Evolutionary conservation across 2,113 vertebrate genomes (phyloP).

Genomic region (Mastomys coucha): DNA sequence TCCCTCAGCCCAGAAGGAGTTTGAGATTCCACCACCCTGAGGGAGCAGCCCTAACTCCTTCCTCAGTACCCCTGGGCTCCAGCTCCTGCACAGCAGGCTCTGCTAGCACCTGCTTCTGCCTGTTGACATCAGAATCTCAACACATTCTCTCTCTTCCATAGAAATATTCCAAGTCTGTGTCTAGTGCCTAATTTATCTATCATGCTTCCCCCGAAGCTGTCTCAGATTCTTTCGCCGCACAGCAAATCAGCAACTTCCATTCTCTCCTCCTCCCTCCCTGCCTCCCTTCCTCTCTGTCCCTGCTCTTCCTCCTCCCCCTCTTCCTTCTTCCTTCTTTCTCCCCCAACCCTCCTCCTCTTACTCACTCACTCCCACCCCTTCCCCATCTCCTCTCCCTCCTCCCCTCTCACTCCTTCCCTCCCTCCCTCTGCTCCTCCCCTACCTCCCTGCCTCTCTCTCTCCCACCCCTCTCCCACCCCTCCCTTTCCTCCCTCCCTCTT

Average conservation of each 20-base stretch:
- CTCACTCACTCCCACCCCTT: not conserved
- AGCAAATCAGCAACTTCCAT: not conserved
- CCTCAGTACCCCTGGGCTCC: not conserved
- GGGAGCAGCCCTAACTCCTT: not conserved
- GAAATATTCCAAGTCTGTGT: not conserved
- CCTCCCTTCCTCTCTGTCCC: not conserved
- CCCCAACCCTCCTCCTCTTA: rapidly evolving
- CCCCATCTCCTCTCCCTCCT: no score
- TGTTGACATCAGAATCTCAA: not conserved
- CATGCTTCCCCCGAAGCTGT: rapidly evolving
- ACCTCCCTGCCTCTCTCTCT: no score
- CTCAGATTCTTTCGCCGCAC: not conserved
- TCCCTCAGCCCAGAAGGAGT: not conserved
- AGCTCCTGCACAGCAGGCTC: not conserved
- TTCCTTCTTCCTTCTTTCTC: not conserved
- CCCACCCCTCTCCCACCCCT: not conserved
- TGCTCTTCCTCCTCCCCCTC: not conserved
- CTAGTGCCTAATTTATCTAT: not conserved
- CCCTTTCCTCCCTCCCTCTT: not conserved
- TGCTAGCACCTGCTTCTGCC: not conserved
- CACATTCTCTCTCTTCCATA: not conserved
- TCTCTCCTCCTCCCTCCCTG: not conserved
- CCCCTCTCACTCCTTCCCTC: no score
- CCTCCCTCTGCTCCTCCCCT: no score
- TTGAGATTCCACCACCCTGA: not conserved